Evolutionary conservation across 2,888 invertebrate genomes (phyloP).

Genomic region (Lathronympha strigana): DNA sequence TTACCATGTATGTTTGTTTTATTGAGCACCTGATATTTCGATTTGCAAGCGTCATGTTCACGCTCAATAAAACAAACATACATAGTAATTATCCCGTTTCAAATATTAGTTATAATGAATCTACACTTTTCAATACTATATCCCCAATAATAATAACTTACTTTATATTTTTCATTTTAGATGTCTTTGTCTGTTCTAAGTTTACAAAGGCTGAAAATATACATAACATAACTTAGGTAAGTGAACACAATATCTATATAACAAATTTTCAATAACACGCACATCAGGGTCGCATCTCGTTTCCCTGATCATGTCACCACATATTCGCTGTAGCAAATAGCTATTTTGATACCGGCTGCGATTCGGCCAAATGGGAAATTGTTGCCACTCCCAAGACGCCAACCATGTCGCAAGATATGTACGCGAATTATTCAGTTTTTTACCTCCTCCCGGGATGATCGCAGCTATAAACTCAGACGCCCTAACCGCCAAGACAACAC

Average conservation of each 20-base stretch:
- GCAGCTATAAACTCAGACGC: slow-evolving; percentile 52
- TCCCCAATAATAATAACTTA: too few relatives aligned
- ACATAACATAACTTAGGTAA: neutral
- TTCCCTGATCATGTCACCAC: slow-evolving; percentile 49
- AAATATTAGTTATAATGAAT: too few relatives aligned
- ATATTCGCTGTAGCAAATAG: slow-evolving; percentile 64
- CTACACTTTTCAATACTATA: too few relatives aligned
- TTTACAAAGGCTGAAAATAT: too few relatives aligned
- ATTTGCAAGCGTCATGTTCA: too few relatives aligned
- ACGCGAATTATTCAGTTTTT: slow-evolving; percentile 77
- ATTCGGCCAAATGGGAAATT: slow-evolving; percentile 72
- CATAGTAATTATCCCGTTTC: too few relatives aligned
- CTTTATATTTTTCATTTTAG: too few relatives aligned
- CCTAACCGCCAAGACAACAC: slow-evolving; percentile 50
- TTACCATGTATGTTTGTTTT: too few relatives aligned
- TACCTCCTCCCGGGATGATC: slow-evolving; percentile 67
- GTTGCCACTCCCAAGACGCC: slow-evolving; percentile 71
- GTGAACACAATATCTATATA: neutral
- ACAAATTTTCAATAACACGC: slow-evolving; percentile 28
- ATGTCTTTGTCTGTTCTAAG: too few relatives aligned
- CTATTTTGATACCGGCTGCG: slow-evolving; percentile 65
- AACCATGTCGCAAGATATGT: slow-evolving; percentile 69
- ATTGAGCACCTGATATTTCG: too few relatives aligned
- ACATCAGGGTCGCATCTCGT: slow-evolving; percentile 10
- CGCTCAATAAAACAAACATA: too few relatives aligned